Evolutionary conservation across 2,888 invertebrate genomes (phyloP), one percentile per base, ranked within the genome.

Genomic region (Onthophagus sagittarius): DNA sequence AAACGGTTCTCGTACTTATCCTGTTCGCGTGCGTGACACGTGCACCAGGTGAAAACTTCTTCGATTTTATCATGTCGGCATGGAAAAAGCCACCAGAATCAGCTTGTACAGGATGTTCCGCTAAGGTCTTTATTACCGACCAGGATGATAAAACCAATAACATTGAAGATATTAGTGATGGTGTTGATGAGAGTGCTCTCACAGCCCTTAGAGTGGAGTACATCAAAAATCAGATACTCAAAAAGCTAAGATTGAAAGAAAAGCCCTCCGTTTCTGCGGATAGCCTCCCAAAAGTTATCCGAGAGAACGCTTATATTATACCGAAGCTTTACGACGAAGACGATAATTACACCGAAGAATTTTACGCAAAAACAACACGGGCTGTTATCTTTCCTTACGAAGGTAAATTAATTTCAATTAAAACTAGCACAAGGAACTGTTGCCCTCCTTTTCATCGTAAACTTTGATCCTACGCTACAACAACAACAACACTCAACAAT

Each of bases 201-300:
- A 92, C 91, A 0, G 90, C 90, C 53, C 87, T 93, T 62, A 86
- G 95, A 76, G 90, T 95, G 76, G 94, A 94, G 84, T 93, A 92
- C 79, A 93, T 94, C 69, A 95, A 95, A 84, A 91, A 93, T 83
- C 94, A 94, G 86, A 95, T 95, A 33, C 83, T 95, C 79, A 93
- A 92, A 85, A 95, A 94, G 84, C 82, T 95, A 72, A 85, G 94
- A 76, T 84, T 95, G 72, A 92, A 91, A 73, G 92, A 92, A 84
- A 92, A 92, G 80, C 94, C 94, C 5, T 90, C 89, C 15, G 85
- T 90, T 78, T 88, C 90, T 0, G 85, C 89, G 70, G 87, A 89
- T 75, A 89, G 90, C 72, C 84, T 95, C 79, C 94, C 94, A 0
- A 90, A 90, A 83, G 94, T 94, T 5, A 89, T 94, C 75, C 91